phyloP scores from a whole-genome alignment of 2,113 vertebrate genomes.

The Rhynchomys soricoides region DNA sequence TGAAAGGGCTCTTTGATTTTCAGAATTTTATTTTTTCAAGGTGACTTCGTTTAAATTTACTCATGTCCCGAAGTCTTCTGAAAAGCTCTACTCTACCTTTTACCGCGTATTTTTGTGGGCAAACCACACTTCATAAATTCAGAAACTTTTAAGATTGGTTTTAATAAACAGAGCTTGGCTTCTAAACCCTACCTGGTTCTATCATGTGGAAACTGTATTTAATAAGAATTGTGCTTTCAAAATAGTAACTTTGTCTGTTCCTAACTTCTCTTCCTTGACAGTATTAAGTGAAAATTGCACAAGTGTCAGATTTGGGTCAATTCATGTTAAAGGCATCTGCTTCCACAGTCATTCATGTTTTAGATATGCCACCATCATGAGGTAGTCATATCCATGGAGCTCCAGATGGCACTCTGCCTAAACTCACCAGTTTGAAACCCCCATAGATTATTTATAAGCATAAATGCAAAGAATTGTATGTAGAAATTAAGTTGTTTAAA shows the following conservation, averaged over 20 bases:
- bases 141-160: constrained; percentile 81
- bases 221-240: constrained; percentile 57
- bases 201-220: constrained; percentile 22
- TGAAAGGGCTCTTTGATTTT: constrained; percentile 87
- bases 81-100: constrained; percentile 82
- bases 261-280: constrained; percentile 27
- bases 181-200: constrained; percentile 14
- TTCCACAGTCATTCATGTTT: constrained; percentile 45
- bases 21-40: constrained; percentile 87
- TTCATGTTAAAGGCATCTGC: constrained; percentile 50
- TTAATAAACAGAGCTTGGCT: constrained; percentile 35
- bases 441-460: constrained; percentile 7
- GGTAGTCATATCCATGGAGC: constrained; percentile 48
- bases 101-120: constrained; percentile 78
- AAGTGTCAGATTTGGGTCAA: constrained; percentile 15
- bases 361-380: constrained; percentile 73
- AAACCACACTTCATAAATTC: constrained; percentile 88
- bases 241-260: constrained; percentile 23
- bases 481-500: constrained; percentile 32
- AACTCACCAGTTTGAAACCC: constrained; percentile 33
- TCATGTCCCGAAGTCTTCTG: constrained; percentile 86
- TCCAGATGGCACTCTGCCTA: constrained; percentile 18
- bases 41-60: constrained; percentile 86
- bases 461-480: constrained; percentile 10
- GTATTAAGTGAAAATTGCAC: background rate